Evolutionary conservation across 1,140 invertebrate species (phyloP).

Genomic region (Eriocheir sinensis): DNA sequence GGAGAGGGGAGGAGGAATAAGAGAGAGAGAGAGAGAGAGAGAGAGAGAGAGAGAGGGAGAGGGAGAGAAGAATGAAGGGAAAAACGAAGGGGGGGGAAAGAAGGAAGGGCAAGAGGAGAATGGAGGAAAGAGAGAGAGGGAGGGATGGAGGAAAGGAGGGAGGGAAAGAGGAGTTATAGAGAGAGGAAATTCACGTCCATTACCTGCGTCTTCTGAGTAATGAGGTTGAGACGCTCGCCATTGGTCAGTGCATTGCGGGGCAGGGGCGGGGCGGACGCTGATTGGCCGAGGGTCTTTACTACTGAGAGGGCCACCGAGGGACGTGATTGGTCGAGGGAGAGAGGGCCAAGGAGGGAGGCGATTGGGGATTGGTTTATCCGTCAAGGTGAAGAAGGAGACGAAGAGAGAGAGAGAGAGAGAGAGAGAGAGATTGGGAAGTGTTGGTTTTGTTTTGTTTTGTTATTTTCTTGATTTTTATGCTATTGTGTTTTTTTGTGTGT

Average conservation of each 20-base stretch:
- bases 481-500: too few species aligned
- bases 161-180: not conserved
- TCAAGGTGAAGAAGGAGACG: too few species aligned
- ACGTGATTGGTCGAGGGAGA: not conserved
- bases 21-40: too few species aligned
- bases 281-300: not conserved
- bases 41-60: too few species aligned
- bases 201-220: not conserved
- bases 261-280: not conserved
- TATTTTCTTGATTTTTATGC: not conserved
- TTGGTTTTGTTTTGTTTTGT: not conserved
- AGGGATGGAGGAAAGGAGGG: too few species aligned
- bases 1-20: too few species aligned
- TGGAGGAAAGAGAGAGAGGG: too few species aligned
- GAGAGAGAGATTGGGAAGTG: not conserved
- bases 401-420: not conserved
- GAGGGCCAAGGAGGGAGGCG: too few species aligned
- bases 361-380: too few species aligned
- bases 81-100: too few species aligned
- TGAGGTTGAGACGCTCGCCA: not conserved
- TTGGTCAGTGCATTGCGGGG: not conserved
- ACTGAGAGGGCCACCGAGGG: not conserved
- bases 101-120: too few species aligned
- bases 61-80: too few species aligned
- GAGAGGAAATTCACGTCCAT: not conserved